Base-by-base conservation (phyloP, 2,888 invertebrate species). In the Choristoneura rosaceana region DNA sequence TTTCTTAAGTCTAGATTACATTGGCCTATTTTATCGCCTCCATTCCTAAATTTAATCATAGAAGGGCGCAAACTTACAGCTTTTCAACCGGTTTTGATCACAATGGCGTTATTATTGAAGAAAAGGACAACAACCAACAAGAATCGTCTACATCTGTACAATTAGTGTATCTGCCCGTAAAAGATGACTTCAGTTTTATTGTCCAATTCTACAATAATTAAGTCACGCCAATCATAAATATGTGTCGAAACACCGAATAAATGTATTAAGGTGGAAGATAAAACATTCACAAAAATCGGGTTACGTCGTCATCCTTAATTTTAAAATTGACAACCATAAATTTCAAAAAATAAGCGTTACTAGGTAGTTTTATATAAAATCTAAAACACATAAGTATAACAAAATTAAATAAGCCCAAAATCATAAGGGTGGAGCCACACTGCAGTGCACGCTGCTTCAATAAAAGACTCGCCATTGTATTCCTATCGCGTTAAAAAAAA, bases 1-100 rank as follows among this genome's bases (percentile, higher is more conserved):
- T 55, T 78, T 79, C 80, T 78, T 79, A 77, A n/a, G 66, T 76
- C 83, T 85, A 84, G 70, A 78, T 76, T 70, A 77, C 75, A 77
- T 79, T 76, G 78, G 78, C 75, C 76, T 80, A 80, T 78, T 76
- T 75, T 75, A 69, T 76, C 69, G 70, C 74, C 76, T 62, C 61
- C 70, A 75, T 66, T 68, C 71, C 71, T 68, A 45, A 45, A 63
- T 71, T 47, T 34, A 67, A 63, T 70, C 38, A 65, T 50, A 60
- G 15, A 10, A 17, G 41, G 52, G 70, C 59, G 66, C 52, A 15
- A 17, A 9, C 7, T 17, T 17, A 3, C 52, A 17, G 17, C 52
- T 14, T 52, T 52, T 52, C 17, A 52, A 15, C 52, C 7, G 17
- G 15, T 17, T 8, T 52, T 17, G 4, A 52, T 3, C 10, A 2